Percentiles rank a stretch among this genome's conserved stretches.
These are phyloP conservation scores for Alca torda DNA, from an alignment of 2,797 vertebrate species.

Conservation along the genomic window DNA sequence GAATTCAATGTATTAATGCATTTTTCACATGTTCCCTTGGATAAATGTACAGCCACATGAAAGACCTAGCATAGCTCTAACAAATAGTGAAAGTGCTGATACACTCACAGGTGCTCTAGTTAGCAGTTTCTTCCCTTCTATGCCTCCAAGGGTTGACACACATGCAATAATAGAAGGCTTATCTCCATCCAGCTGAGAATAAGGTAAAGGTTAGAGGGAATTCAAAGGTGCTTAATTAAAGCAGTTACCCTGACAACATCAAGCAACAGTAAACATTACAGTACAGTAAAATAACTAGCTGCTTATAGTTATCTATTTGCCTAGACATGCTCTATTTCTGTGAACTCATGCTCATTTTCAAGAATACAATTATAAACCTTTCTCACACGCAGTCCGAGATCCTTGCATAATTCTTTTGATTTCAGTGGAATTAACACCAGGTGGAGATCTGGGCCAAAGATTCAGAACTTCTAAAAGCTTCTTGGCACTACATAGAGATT, in stretches of 20 bases:
- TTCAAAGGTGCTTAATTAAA: slow-evolving; percentile 5
- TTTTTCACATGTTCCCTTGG: background rate
- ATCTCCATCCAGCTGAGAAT: background rate
- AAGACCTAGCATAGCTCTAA: background rate
- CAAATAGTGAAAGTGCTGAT: background rate
- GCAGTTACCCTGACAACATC: background rate
- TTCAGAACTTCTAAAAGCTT: background rate
- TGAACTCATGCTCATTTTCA: background rate
- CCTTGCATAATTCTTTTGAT: background rate
- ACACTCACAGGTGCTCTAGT: background rate
- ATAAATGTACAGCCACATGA: background rate
- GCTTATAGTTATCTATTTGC: background rate
- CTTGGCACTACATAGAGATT: background rate
- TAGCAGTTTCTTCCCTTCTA: background rate
- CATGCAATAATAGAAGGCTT: background rate
- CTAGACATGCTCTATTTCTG: background rate
- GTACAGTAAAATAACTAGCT: background rate
- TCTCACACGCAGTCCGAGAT: background rate
- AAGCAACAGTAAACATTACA: background rate
- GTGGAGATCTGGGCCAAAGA: background rate
- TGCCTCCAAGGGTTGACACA: background rate
- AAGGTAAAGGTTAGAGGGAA: background rate
- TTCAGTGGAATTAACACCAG: background rate
- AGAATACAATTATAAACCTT: background rate
- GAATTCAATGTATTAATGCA: background rate